phyloP scores from a whole-genome alignment of 1,140 invertebrate genomes.

The Chymomyza costata region DNA sequence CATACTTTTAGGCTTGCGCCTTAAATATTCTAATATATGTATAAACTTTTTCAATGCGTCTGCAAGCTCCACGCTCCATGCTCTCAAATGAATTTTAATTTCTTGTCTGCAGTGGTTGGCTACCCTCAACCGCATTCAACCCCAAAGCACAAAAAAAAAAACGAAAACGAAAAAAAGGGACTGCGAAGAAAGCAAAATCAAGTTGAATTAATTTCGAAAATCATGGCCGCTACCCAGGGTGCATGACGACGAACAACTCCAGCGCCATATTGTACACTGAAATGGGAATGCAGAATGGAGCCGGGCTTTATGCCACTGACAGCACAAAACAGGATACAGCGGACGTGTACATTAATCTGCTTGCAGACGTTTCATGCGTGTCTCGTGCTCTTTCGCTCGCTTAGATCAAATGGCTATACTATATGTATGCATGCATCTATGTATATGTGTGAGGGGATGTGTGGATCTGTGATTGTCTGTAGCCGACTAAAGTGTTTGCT shows the following conservation, averaged over 20 bases:
- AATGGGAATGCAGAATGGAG: conserved; percentile 3
- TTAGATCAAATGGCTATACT: too few species aligned
- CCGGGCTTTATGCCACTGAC: conserved; percentile 44
- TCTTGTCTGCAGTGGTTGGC: conserved; percentile 58
- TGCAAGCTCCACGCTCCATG: background rate
- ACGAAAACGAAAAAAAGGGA: conserved; percentile 62
- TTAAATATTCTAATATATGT: conserved; percentile 62
- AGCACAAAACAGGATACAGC: conserved; percentile 52
- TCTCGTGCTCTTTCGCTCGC: conserved; percentile 32
- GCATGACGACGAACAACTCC: too few species aligned
- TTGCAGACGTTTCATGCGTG: conserved; percentile 66
- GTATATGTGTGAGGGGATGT: background rate
- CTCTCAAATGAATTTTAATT: conserved; percentile 74
- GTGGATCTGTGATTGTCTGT: background rate
- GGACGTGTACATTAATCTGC: conserved; percentile 53
- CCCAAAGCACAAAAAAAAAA: conserved; percentile 1
- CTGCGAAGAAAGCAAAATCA: conserved; percentile 72
- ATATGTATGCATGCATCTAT: background rate
- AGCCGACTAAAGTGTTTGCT: conserved; percentile 20
- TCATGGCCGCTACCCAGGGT: conserved; percentile 62
- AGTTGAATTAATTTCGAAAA: conserved; percentile 74
- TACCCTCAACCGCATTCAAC: conserved; percentile 9
- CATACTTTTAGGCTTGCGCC: conserved; percentile 72
- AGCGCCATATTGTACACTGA: conserved; percentile 23
- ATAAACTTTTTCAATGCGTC: conserved; percentile 16